Evolutionary conservation across 2,797 vertebrate genomes (phyloP), one percentile per base, ranked within the genome.

Genomic region (Danio aesculapii): DNA sequence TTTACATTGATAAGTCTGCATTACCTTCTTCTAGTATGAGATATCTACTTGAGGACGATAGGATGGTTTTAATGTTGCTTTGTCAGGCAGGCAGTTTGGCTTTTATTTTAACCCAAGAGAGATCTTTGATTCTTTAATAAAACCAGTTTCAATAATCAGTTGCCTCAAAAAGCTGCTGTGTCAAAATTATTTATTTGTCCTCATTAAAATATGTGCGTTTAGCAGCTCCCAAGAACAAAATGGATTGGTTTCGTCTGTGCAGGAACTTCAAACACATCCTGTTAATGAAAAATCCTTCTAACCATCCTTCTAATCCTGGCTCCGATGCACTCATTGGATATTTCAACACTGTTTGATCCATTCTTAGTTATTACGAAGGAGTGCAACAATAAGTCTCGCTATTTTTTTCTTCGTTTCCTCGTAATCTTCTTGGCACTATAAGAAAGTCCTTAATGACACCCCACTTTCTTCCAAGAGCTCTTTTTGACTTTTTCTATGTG

Each of bases 291-390:
- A 89, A 89, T 84, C 85, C 83, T 89, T 79, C 88, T 88, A 88
- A 88, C 89, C 84, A 87, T 89, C 86, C 82, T 68, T 62, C 86
- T 91, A 91, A 92, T 92, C 90, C 89, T 84, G 88, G 84, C 86
- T 88, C 87, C 83, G 90, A 88, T 90, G 85, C 81, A 89, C 87
- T 86, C 79, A 74, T 84, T 83, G 84, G 83, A 84, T 88, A 81
- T 86, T 86, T 83, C 81, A 72, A 81, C 57, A 70, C 81, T 41
- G 83, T 92, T 92, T 93, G 92, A 93, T 94, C 91, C 88, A 79
- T 83, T 83, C 83, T 89, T 19, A 92, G 93, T 91, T 89, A 90
- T 89, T 87, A 80, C 84, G 87, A 89, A 86, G 88, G 81, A 57
- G 84, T 73, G 84, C 47, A 64, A 84, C 79, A 77, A 81, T 77